phyloP scores from a whole-genome alignment of 1,140 invertebrate species.

The Artemia franciscana region DNA sequence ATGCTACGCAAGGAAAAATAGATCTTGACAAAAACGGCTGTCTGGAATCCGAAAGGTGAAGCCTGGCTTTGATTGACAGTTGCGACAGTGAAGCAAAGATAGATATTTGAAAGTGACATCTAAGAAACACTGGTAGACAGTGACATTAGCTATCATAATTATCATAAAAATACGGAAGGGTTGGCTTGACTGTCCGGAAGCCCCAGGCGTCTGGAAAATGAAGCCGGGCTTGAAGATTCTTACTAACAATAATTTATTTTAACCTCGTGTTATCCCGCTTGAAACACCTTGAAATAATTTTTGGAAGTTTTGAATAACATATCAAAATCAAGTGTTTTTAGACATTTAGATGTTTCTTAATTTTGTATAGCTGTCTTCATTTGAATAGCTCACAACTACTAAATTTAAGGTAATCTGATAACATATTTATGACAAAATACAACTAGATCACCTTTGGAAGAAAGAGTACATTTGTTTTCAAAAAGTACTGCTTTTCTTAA shows the following conservation, averaged over 20 bases:
- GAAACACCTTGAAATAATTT: not conserved
- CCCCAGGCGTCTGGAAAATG: not conserved
- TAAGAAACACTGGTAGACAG: too few species aligned
- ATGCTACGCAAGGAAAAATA: too few species aligned
- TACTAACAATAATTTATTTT: not conserved
- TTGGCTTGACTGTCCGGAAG: too few species aligned
- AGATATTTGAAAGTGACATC: not conserved
- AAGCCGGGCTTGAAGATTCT: not conserved
- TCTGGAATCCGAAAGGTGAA: not conserved
- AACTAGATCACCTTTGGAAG: not conserved
- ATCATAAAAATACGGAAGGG: too few species aligned
- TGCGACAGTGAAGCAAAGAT: not conserved
- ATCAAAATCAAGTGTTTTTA: not conserved
- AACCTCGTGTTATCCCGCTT: not conserved
- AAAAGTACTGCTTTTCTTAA: too few species aligned
- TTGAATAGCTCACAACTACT: not conserved
- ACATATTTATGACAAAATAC: not conserved
- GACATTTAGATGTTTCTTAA: not conserved
- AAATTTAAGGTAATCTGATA: not conserved
- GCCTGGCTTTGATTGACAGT: not conserved
- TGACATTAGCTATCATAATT: too few species aligned
- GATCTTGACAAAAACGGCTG: not conserved
- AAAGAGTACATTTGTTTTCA: too few species aligned
- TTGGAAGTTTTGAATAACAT: too few species aligned
- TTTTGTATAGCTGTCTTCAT: not conserved